phyloP scores from a whole-genome alignment of 2,113 vertebrate genomes.

The Pica pica region DNA sequence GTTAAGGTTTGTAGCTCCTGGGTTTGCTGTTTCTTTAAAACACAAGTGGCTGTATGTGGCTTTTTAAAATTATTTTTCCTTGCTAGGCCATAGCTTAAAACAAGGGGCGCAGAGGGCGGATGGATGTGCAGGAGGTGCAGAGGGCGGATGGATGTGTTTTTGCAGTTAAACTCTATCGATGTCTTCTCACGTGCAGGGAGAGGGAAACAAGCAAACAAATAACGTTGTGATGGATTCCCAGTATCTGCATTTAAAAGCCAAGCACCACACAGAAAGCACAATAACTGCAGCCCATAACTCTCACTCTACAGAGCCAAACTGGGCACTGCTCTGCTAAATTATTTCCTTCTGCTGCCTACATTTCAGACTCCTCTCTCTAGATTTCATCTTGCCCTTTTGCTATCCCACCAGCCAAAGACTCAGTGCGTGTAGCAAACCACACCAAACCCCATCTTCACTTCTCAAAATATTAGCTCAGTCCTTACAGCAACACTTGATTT shows the following conservation, averaged over 20 bases:
- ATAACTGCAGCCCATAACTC: background rate
- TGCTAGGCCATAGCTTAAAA: background rate
- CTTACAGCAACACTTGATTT: constrained; percentile 35
- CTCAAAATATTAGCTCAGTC: constrained; percentile 12
- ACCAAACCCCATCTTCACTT: background rate
- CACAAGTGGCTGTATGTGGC: background rate
- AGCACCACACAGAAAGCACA: background rate
- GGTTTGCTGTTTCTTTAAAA: background rate
- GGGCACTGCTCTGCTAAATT: background rate
- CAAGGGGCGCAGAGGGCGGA: background rate
- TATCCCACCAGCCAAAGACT: background rate
- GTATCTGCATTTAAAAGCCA: background rate
- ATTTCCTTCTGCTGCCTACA: background rate
- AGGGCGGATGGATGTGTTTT: background rate
- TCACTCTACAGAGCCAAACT: background rate
- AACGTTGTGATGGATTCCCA: background rate
- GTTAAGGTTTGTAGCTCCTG: background rate
- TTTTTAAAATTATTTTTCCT: background rate
- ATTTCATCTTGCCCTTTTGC: background rate
- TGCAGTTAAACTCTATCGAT: background rate
- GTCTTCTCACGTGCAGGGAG: background rate
- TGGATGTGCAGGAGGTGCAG: background rate
- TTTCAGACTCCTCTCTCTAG: background rate
- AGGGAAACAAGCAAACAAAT: background rate
- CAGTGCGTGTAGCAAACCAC: background rate